Evolutionary conservation across 2,797 vertebrate species (phyloP).

Genomic region (Phaenicophaeus curvirostris): DNA sequence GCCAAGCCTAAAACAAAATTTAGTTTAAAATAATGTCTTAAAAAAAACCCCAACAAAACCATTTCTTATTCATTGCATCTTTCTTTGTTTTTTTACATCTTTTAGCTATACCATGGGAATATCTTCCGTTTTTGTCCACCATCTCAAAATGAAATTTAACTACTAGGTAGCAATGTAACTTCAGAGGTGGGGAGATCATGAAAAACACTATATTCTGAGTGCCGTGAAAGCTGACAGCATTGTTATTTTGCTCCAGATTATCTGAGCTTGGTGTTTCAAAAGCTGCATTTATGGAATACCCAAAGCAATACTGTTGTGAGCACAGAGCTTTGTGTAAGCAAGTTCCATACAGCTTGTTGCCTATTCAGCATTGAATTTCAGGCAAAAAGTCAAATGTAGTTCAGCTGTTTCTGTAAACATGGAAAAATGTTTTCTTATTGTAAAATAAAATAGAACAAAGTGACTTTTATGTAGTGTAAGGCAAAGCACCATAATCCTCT

Average conservation of each 20-base stretch:
- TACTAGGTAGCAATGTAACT: background rate
- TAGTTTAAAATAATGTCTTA: background rate
- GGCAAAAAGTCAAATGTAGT: background rate
- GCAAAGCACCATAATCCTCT: background rate
- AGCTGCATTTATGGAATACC: background rate
- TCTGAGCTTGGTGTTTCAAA: background rate
- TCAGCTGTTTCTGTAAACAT: background rate
- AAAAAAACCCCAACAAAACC: background rate
- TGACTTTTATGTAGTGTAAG: background rate
- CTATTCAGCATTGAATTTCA: background rate
- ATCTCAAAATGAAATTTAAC: background rate
- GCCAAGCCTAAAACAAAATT: background rate
- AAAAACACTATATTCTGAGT: background rate
- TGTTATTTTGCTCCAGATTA: background rate
- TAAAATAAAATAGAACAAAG: background rate
- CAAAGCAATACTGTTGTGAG: background rate
- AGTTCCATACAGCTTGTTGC: background rate
- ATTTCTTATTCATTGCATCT: background rate
- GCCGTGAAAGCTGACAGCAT: background rate
- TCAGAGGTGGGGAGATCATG: background rate
- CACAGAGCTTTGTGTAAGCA: background rate
- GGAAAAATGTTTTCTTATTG: background rate
- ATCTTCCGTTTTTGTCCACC: background rate
- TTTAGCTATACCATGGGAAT: accelerated
- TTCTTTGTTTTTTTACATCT: background rate